A percentile compares a stretch with the other conserved stretches of the same genome.
These are phyloP conservation scores for Chrysolina oricalcia DNA, from an alignment of 2,888 invertebrate genomes.

Conservation along the genomic window DNA sequence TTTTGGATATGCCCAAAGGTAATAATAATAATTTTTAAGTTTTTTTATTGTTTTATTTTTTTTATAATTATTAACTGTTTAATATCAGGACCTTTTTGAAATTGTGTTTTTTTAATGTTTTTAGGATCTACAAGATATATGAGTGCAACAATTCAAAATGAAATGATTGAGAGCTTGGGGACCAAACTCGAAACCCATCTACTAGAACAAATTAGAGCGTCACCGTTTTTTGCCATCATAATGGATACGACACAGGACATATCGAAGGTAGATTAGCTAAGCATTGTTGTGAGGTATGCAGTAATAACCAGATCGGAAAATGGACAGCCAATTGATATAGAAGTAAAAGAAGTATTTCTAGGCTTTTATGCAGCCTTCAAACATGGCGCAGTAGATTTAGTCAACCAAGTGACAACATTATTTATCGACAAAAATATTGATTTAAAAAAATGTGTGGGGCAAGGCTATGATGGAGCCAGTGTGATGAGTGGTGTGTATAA, in stretches of 20 bases:
- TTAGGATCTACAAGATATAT: too few species aligned
- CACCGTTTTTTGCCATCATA: constrained; percentile 56
- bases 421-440: too few species aligned
- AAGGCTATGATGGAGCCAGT: too few species aligned
- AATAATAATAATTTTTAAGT: constrained; percentile 57
- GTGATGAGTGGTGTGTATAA: too few species aligned
- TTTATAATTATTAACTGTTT: constrained; percentile 33
- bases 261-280: constrained; percentile 62
- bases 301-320: constrained; percentile 39
- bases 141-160: constrained; percentile 53
- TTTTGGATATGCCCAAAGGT: constrained; percentile 56
- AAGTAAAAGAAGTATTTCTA: constrained; percentile 57
- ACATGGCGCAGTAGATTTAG: constrained; percentile 58
- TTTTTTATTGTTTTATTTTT: constrained; percentile 4
- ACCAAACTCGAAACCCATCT: constrained; percentile 39
- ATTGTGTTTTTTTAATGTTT: constrained; percentile 24
- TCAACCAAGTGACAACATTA: too few species aligned
- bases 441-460: too few species aligned
- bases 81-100: constrained; percentile 24
- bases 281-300: constrained; percentile 52
- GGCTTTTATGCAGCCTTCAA: constrained; percentile 54
- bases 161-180: constrained; percentile 47
- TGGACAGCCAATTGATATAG: constrained; percentile 50
- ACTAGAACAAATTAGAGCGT: too few species aligned
- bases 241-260: constrained; percentile 59